Percentiles rank a stretch among this genome's conserved stretches.
These are phyloP conservation scores for Montipora efflorescens DNA, from an alignment of 64 coral and sea anemone genomes.

Conservation along the genomic window DNA sequence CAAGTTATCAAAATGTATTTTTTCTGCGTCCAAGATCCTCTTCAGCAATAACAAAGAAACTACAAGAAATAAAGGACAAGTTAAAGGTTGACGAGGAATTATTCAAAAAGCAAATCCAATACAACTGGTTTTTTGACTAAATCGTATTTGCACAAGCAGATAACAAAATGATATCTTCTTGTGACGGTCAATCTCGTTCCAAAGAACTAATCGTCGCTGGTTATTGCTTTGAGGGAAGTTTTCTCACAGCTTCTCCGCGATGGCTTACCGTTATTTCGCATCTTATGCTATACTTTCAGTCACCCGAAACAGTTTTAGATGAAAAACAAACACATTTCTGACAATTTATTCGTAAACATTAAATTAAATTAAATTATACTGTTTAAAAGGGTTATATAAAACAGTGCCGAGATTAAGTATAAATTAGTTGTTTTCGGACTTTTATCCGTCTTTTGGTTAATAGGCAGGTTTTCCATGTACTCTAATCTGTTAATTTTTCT, in stretches of 20 bases:
- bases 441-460: slow-evolving; percentile 35
- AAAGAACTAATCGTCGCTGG: background rate
- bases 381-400: slow-evolving; percentile 24
- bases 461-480: slow-evolving; percentile 2
- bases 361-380: slow-evolving; percentile 6
- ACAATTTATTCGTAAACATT: slow-evolving; percentile 19
- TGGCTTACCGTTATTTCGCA: slow-evolving; percentile 13
- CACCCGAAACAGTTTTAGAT: background rate
- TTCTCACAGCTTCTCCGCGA: background rate
- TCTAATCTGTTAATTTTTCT: slow-evolving; percentile 11
- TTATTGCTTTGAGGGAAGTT: slow-evolving; percentile 24
- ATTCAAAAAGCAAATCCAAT: slow-evolving; percentile 32
- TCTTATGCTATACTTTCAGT: background rate
- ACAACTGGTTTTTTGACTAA: slow-evolving; percentile 27
- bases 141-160: slow-evolving; percentile 22
- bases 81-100: slow-evolving; percentile 37
- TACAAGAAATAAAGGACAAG: slow-evolving; percentile 7
- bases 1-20: slow-evolving; percentile 21
- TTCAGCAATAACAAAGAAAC: slow-evolving; percentile 24
- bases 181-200: slow-evolving; percentile 10
- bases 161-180: background rate
- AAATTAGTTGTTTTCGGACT: slow-evolving; percentile 31
- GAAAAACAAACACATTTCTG: background rate
- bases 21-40: slow-evolving; percentile 10
- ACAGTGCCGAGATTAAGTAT: slow-evolving; percentile 17